Evolutionary conservation across 2,888 invertebrate species (phyloP), one percentile per base, ranked within the genome.

Genomic region (Scaptomyza reducta): DNA sequence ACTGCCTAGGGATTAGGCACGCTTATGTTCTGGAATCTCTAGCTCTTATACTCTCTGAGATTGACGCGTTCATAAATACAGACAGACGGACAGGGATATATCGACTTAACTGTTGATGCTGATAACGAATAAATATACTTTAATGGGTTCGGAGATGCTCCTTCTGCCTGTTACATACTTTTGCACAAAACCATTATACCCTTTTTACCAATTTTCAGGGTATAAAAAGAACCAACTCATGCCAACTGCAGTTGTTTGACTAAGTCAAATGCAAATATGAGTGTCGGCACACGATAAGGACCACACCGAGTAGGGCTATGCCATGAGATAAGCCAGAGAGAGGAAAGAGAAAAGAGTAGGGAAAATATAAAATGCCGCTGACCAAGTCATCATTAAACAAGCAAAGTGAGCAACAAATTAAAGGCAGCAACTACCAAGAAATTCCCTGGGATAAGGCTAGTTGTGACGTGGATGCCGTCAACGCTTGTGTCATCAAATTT

Each of bases 401-500:
- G 66, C 73, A 80, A 76, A 76, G 72, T 79, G 70, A 71, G 78
- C 74, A 80, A 76, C 81, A 85, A 86, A 85, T 88, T 85, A 74
- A 75, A 62, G 63, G 57, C 71, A 65, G 44, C 54, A 61, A 79
- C 79, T 79, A 79, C 64, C 65, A 68, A 55, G 79, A 76, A 77
- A 58, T 33, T 50, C 46, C 22, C 38, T 57, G 41, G 54, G 50
- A 50, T 51, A 41, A 59, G 67, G 38, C 45, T 11, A 49, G 41
- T 40, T 33, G n/a, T 16, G 49, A 41, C 22, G 35, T 42, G 44
- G 57, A 62, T 68, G 69, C 25, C 49, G 65, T 41, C 38, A 38
- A 5, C 51, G 57, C 61, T 87, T 87, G 83, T 77, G 88, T 86
- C 83, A 84, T 82, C 72, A 73, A 82, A 79, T 82, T 79, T 83